Evolutionary conservation across 2,113 vertebrate species (phyloP), one percentile per base, ranked within the genome.

Genomic region (Taxidea taxus): DNA sequence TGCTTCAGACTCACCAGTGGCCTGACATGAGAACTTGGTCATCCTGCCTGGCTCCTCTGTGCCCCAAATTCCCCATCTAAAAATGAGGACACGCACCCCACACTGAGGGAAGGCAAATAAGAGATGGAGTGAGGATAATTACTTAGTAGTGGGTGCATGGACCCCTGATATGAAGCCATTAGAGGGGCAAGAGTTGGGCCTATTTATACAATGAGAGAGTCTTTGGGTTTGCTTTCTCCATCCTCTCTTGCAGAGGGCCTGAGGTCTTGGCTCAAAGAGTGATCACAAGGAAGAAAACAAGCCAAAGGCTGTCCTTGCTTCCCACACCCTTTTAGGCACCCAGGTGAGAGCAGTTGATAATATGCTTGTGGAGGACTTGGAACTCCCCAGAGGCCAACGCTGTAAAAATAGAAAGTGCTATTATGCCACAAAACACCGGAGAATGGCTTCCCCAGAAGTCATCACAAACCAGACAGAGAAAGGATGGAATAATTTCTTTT

Each of bases 401-500:
- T 94, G 56, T 56, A 83, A 37, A 96, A 96, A 96, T 91, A 97
- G 95, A 88, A 97, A 96, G 66, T 89, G 60, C 94, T 82, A 91
- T 96, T 91, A 96, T 29, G 21, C 56, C 16, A 54, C 95, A 77
- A 95, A 95, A 60, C 78, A 23, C 96, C n/a, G 39, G 93, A 96
- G 96, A 85, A 90, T 47, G 88, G 78, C 93, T 91, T 95, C 68
- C 87, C 92, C 39, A 12, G 96, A 97, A 96, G 51, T 95, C 93
- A 68, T 68, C 31, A 18, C 3, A 34, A 68, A 56, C 93, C 60
- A 93, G 94, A 42, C 91, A 77, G 74, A 96, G 86, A 95, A 90
- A 3, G 96, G 89, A 90, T 80, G 47, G 95, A 97, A 97, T 95
- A 10, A 95, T 95, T 96, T 97, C 75, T 75, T 95, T 83, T 91